Evolutionary conservation across 2,113 vertebrate species (phyloP).

Genomic region (Notarius lentiginosus): DNA sequence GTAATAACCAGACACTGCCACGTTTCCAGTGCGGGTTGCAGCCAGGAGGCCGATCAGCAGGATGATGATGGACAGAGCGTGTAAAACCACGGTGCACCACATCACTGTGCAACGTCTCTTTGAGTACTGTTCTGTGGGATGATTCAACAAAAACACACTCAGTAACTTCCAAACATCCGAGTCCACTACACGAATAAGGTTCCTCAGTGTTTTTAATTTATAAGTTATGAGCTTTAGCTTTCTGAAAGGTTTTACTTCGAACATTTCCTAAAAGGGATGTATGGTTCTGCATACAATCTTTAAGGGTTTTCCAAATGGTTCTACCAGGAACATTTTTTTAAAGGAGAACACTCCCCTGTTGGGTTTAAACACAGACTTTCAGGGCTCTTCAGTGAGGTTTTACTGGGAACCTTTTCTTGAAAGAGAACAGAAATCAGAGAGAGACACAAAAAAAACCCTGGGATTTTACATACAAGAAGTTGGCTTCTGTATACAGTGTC

Average conservation of each 20-base stretch:
- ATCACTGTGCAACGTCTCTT: constrained; percentile 82
- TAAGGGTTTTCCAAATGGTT: neutral
- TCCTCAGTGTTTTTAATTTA: neutral
- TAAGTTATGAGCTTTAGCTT: neutral
- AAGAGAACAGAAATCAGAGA: neutral
- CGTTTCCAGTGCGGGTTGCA: constrained; percentile 87
- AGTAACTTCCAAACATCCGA: neutral
- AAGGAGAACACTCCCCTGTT: neutral
- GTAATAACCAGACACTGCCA: constrained; percentile 89
- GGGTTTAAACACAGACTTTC: neutral
- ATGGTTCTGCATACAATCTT: neutral
- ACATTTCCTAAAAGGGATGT: neutral
- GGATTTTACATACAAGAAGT: neutral
- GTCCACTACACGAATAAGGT: neutral
- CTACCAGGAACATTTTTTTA: neutral
- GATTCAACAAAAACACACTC: neutral
- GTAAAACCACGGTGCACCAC: constrained; percentile 80
- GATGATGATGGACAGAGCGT: constrained; percentile 79
- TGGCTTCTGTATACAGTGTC: too few species aligned
- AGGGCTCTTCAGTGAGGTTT: neutral
- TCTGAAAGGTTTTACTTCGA: neutral
- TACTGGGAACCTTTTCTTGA: neutral
- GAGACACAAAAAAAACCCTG: too few species aligned
- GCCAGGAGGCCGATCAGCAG: constrained; percentile 84
- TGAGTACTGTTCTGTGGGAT: constrained; percentile 72